Percentiles rank a stretch among this genome's conserved stretches.
phyloP scores from a whole-genome alignment of 2,113 vertebrate species.

The Hippocampus barbouri region DNA sequence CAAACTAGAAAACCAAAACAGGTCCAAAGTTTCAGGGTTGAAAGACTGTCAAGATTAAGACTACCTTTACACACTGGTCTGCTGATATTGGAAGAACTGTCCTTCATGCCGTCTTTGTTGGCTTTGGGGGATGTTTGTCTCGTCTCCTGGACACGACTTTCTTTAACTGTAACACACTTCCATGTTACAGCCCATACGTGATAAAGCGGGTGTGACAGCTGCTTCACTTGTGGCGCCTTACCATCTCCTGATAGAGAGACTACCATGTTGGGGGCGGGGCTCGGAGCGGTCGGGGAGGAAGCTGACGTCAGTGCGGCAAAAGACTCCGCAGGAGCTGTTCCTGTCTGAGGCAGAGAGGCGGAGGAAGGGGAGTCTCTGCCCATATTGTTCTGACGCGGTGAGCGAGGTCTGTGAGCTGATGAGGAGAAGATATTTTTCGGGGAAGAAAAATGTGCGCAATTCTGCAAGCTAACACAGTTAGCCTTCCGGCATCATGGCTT shows the following conservation, averaged over 20 bases:
- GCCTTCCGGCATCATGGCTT: too few relatives aligned
- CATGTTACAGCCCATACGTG: neutral
- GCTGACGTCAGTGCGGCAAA: constrained; percentile 77
- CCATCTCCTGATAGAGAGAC: constrained; percentile 84
- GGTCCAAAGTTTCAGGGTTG: neutral
- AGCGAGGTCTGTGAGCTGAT: constrained; percentile 92
- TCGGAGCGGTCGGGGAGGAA: constrained; percentile 87
- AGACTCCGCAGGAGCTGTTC: constrained; percentile 80
- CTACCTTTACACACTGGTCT: constrained; percentile 93
- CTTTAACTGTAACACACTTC: constrained; percentile 78
- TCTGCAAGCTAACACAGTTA: too few relatives aligned
- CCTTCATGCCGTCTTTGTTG: constrained; percentile 91
- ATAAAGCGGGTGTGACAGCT: neutral
- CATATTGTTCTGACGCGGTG: constrained; percentile 87
- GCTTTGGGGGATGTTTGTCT: constrained; percentile 87
- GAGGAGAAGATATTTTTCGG: constrained; percentile 23
- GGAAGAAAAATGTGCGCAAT: too few relatives aligned
- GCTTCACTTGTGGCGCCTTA: constrained; percentile 41
- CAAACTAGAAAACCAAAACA: neutral
- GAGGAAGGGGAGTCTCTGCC: constrained; percentile 77
- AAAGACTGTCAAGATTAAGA: neutral
- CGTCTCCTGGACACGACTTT: constrained; percentile 87
- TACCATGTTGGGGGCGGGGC: constrained; percentile 84
- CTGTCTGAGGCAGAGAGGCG: constrained; percentile 82
- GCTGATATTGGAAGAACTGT: constrained; percentile 80